Conservation (phyloP, 2,113 vertebrate genomes). For the Charina bottae region DNA sequence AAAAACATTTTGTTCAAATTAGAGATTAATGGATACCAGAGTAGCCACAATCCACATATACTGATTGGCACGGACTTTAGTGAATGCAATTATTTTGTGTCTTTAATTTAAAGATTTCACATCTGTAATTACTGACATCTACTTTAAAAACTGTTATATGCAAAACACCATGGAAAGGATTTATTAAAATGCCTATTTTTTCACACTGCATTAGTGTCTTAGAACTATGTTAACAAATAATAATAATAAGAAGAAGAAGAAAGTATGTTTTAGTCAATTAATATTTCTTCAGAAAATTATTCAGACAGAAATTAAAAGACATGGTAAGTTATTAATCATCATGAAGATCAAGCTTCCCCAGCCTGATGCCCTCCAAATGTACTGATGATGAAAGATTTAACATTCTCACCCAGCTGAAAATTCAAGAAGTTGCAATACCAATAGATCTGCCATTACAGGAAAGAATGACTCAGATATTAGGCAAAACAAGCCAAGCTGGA, state of each 20-base stretch:
- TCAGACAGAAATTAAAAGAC: neutral
- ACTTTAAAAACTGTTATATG: neutral
- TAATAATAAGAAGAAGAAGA: neutral
- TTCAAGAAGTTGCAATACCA: neutral
- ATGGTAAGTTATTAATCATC: neutral
- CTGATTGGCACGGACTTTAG: neutral
- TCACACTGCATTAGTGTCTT: neutral
- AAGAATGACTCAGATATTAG: neutral
- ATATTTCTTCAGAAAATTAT: neutral
- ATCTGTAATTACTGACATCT: neutral
- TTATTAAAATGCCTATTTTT: neutral
- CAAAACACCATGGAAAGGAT: neutral
- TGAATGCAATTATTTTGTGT: neutral
- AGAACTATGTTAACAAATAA: neutral
- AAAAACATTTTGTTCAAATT: slow-evolving; percentile 24
- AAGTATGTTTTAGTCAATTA: neutral
- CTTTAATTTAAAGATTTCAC: neutral
- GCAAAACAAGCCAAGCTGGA: neutral
- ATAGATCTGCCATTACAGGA: neutral
- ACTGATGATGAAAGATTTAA: neutral
- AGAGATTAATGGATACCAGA: neutral
- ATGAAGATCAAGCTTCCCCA: neutral
- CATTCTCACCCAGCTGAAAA: neutral
- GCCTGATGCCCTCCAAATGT: neutral
- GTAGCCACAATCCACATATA: neutral